Evolutionary conservation across 2,888 invertebrate genomes (phyloP), one percentile per base, ranked within the genome.

Genomic region (Saturnia japonica): DNA sequence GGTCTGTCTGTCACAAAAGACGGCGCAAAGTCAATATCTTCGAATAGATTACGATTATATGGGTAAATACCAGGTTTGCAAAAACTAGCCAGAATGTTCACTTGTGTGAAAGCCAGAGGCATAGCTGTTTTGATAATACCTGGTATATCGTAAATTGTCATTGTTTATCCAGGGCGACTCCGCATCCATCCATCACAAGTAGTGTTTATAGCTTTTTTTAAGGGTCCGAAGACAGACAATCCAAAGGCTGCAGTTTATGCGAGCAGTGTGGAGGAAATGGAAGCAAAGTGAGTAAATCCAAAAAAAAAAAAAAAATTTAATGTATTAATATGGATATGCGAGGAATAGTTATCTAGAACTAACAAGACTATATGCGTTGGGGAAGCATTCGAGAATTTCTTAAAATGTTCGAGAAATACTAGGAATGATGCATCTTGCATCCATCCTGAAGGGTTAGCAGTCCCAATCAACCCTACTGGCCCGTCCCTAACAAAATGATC

Each of bases 61-160:
- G 81, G 82, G 42, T 67, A 76, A 28, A 78, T 80, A 6, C 82
- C 82, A 11, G 81, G 77, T 16, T 67, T 72, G 0, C 71, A 43
- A 74, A 82, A 83, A 0, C 80, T 81, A 12, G 76, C 74, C 34
- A 76, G 76, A 69, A 83, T 80, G 66, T 82, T 82, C 0, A 54
- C 0, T 9, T 62, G 74, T 51, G 80, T 81, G 0, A 81, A 12
- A 67, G 82, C 79, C 0, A 75, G 51, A 8, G 81, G 81, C 68
- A 79, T 71, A 14, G 82, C 76, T 66, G 66, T 70, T 11, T 45
- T 67, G 3, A 78, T 69, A 51, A 82, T 77, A 0, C 72, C 70
- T 34, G 82, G 83, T n/a, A 85, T 80, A 43, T 84, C 78, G 42
- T 84, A 81, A 2, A 82, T 83, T 0, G 79, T 68, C 78, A 84